phyloP scores from a whole-genome alignment of 2,888 invertebrate species.

The Sinotaia quadrata region DNA sequence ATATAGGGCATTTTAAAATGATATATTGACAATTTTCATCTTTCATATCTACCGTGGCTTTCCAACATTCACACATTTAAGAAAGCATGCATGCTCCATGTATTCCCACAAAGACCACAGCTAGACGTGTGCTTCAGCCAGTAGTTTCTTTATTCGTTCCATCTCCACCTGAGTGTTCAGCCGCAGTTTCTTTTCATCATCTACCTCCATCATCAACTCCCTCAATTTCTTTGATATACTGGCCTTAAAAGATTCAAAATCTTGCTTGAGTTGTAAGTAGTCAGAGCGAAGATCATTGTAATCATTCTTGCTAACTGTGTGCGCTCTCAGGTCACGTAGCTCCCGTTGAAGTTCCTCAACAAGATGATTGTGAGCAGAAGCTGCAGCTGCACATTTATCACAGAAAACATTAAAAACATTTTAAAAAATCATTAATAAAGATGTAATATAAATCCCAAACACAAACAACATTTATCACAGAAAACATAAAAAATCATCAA shows the following conservation, averaged over 20 bases:
- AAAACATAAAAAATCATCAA: too few species aligned
- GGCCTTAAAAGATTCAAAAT: constrained; percentile 55
- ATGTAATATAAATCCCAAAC: too few species aligned
- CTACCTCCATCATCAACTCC: constrained; percentile 67
- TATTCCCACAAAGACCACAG: too few species aligned
- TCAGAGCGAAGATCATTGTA: constrained; percentile 81
- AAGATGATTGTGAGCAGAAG: constrained; percentile 8
- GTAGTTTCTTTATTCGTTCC: constrained; percentile 68
- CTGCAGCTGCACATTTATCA: background rate
- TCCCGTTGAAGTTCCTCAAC: constrained; percentile 50
- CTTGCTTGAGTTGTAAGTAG: constrained; percentile 59
- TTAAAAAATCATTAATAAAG: too few species aligned
- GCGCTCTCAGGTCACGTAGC: constrained; percentile 52
- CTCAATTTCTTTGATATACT: constrained; percentile 56
- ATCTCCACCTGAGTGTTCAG: constrained; percentile 72
- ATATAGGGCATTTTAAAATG: too few species aligned
- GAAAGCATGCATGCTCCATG: too few species aligned
- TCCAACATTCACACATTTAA: too few species aligned
- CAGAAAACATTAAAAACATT: too few species aligned
- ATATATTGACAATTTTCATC: too few species aligned
- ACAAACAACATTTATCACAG: too few species aligned
- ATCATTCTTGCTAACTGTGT: constrained; percentile 78
- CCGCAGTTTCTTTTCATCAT: constrained; percentile 72
- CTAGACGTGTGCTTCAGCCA: constrained; percentile 61
- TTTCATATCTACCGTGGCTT: too few species aligned